Conservation (phyloP, 2,888 invertebrate species). For the Asteroscopus sphinx region DNA sequence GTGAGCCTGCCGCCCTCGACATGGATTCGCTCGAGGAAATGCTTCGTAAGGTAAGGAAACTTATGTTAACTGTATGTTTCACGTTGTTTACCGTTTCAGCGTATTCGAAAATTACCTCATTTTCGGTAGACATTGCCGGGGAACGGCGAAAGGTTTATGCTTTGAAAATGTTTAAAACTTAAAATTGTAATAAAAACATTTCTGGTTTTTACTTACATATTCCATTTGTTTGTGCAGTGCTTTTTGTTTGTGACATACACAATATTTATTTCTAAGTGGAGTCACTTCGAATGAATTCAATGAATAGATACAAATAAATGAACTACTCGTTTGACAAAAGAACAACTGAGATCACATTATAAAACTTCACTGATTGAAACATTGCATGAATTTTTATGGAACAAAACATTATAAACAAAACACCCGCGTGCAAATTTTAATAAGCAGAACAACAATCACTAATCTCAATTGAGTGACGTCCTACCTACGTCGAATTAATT, state of each 20-base stretch:
- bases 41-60: slow-evolving; percentile 92
- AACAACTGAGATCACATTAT: neutral
- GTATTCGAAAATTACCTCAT: slow-evolving; percentile 39
- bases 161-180: slow-evolving; percentile 18
- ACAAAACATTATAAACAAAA: too few species aligned
- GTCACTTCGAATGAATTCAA: neutral
- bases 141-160: slow-evolving; percentile 21
- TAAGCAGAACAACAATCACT: slow-evolving; percentile 14
- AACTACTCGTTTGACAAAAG: slow-evolving; percentile 2
- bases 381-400: too few species aligned
- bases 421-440: neutral
- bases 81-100: slow-evolving; percentile 42
- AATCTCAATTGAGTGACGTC: slow-evolving; percentile 53
- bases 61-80: slow-evolving; percentile 45
- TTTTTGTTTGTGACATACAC: slow-evolving; percentile 9
- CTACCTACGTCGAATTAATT: slow-evolving; percentile 73
- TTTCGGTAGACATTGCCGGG: slow-evolving; percentile 17
- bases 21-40: slow-evolving; percentile 95
- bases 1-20: slow-evolving; percentile 91
- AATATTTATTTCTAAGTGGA: slow-evolving; percentile 1
- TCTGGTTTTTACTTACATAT: slow-evolving; percentile 10
- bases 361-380: too few species aligned
- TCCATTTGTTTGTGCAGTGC: neutral
- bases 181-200: slow-evolving; percentile 1
- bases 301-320: too few species aligned